These are phyloP conservation scores for Actenoides lindsayi DNA, from an alignment of 2,113 vertebrate species.

Conservation along the genomic window DNA sequence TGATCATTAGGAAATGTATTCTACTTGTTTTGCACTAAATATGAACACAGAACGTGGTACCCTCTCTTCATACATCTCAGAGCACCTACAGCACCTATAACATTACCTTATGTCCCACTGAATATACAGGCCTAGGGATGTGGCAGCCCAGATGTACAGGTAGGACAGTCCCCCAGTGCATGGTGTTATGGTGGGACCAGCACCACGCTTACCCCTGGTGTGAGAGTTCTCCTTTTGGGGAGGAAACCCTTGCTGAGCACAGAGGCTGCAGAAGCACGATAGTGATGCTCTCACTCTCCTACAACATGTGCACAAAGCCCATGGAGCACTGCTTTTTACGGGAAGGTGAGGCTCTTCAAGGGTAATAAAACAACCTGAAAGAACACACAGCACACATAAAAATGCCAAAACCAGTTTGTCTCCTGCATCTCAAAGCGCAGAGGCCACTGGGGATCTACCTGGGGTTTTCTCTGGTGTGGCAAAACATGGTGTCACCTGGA, in stretches of 20 bases:
- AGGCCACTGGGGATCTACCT: neutral
- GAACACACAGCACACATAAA: neutral
- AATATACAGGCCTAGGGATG: neutral
- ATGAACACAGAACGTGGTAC: neutral
- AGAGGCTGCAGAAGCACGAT: neutral
- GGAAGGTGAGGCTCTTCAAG: neutral
- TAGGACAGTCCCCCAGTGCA: neutral
- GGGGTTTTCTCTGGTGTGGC: neutral
- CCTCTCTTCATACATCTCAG: neutral
- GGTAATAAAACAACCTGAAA: neutral
- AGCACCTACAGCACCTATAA: neutral
- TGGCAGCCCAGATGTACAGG: rapidly evolving
- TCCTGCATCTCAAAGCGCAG: neutral
- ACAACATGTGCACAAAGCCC: neutral
- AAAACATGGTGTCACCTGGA: neutral
- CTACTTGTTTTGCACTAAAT: neutral
- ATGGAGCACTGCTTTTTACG: neutral
- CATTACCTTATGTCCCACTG: no score
- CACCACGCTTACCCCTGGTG: rapidly evolving
- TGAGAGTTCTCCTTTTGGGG: neutral
- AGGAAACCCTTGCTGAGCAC: neutral
- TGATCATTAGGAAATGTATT: neutral
- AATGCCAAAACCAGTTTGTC: neutral
- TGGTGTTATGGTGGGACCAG: neutral
- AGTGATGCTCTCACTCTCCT: rapidly evolving